Evolutionary conservation across 2,797 vertebrate genomes (phyloP).

Genomic region (Chanos chanos): DNA sequence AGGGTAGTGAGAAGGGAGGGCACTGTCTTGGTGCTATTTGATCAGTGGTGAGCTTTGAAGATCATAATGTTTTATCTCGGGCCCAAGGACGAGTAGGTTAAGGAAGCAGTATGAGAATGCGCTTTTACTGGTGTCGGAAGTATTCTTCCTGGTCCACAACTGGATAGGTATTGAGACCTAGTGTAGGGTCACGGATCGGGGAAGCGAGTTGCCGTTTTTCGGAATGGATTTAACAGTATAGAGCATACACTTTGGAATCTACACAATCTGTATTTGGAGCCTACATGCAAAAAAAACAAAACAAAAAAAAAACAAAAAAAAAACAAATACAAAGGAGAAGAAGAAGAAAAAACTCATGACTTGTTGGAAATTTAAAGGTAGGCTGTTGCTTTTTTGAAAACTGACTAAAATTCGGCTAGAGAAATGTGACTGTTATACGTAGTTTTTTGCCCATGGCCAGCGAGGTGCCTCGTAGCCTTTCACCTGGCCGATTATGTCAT

Average conservation of each 20-base stretch:
- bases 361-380: background rate
- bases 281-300: background rate
- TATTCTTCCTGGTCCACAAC: slow-evolving; percentile 53
- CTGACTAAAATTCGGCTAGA: too few species aligned
- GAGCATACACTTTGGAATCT: slow-evolving; percentile 55
- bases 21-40: slow-evolving; percentile 57
- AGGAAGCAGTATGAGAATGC: slow-evolving; percentile 59
- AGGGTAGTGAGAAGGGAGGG: slow-evolving; percentile 52
- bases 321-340: background rate
- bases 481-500: too few species aligned
- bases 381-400: background rate
- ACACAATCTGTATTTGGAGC: background rate
- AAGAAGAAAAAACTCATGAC: background rate
- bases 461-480: too few species aligned
- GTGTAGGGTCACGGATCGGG: slow-evolving; percentile 15
- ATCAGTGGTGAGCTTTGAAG: slow-evolving; percentile 75
- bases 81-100: slow-evolving; percentile 57
- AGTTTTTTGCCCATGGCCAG: too few species aligned
- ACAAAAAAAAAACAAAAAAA: background rate
- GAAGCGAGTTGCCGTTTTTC: slow-evolving; percentile 7
- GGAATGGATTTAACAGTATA: slow-evolving; percentile 64
- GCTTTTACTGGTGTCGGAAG: slow-evolving; percentile 49
- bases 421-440: too few species aligned
- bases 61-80: slow-evolving; percentile 72
- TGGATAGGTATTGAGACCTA: slow-evolving; percentile 55